Percentiles rank a stretch among this genome's conserved stretches.
Conservation (phyloP, 1,140 invertebrate species). For the Lepidotrigona ventralis region DNA sequence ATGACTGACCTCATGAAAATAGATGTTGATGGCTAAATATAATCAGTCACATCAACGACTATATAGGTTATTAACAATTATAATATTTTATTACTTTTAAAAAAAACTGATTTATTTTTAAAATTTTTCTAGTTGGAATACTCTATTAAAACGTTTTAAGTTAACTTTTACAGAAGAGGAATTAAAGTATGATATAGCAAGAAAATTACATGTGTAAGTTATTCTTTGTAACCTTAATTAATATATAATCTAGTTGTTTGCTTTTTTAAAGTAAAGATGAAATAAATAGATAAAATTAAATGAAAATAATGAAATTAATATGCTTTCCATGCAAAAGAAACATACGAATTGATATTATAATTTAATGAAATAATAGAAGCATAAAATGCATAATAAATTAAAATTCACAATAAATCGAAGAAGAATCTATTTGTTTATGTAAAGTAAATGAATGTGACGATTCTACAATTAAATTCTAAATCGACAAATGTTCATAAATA, state of each 20-base stretch:
- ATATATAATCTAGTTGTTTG: too few species aligned
- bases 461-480: background rate
- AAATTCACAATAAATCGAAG: background rate
- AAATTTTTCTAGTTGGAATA: background rate
- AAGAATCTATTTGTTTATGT: background rate
- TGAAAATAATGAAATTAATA: background rate
- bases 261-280: too few species aligned
- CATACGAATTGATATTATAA: background rate
- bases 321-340: background rate
- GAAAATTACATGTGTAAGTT: background rate
- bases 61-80: background rate
- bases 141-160: background rate
- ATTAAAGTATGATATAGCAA: background rate
- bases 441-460: background rate
- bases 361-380: background rate
- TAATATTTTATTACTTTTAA: background rate
- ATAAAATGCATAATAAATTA: background rate
- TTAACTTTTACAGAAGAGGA: background rate
- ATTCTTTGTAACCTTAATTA: background rate
- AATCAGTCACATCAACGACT: background rate
- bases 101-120: background rate
- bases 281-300: too few species aligned
- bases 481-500: background rate
- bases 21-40: too few species aligned
- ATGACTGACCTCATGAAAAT: background rate